A percentile compares a stretch with the other conserved stretches of the same genome.
These are phyloP conservation scores for Drosophila cognata DNA, from an alignment of 2,888 invertebrate species.

Conservation along the genomic window DNA sequence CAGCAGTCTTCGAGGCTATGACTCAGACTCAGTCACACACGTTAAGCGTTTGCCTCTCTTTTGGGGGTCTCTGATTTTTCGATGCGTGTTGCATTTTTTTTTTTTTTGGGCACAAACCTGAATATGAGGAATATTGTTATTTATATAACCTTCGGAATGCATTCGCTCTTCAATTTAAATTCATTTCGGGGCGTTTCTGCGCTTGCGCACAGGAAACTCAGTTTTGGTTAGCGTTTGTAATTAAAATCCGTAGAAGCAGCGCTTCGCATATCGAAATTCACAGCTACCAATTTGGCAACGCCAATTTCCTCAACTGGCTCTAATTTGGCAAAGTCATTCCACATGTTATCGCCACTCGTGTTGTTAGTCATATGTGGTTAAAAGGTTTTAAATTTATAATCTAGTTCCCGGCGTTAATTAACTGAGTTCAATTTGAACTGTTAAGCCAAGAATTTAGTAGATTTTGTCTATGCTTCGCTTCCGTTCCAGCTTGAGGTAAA, in stretches of 20 bases:
- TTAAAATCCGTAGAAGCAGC: constrained; percentile 40
- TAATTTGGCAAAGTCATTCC: constrained; percentile 14
- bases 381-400: background rate
- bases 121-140: constrained; percentile 19
- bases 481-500: constrained; percentile 3
- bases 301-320: constrained; percentile 37
- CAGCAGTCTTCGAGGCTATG: constrained; percentile 27
- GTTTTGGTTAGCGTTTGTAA: constrained; percentile 39
- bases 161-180: constrained; percentile 7
- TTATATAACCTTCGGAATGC: constrained; percentile 14
- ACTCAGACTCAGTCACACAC: constrained; percentile 23
- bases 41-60: constrained; percentile 20
- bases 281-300: constrained; percentile 39
- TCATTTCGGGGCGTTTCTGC: constrained; percentile 8
- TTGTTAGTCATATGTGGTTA: background rate
- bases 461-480: constrained; percentile 6
- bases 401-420: background rate
- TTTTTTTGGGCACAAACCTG: constrained; percentile 15
- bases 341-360: background rate
- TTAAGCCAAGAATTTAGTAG: background rate
- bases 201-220: constrained; percentile 44
- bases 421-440: background rate
- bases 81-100: constrained; percentile 31
- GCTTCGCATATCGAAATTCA: constrained; percentile 26
- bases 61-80: constrained; percentile 6